Evolutionary conservation across 2,888 invertebrate species (phyloP), one percentile per base, ranked within the genome.

Genomic region (Macaria notata): DNA sequence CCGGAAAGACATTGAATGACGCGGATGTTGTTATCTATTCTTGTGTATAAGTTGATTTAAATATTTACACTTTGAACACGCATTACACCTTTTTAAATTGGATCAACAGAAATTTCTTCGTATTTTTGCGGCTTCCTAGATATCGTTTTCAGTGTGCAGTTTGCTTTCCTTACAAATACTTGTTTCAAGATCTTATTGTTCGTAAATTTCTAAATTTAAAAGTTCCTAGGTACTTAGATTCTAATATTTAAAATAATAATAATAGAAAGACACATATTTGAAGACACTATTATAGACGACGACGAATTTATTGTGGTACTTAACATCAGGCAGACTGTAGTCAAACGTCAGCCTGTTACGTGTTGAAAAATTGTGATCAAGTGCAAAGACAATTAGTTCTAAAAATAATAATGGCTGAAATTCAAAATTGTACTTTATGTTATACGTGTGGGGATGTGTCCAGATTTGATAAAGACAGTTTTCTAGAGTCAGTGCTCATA

Each of bases 51-150:
- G 19, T 38, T 46, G 42, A 47, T 54, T 49, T 38, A 48, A 39
- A 51, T 50, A 51, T 55, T 50, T 42, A 54, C 45, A 51, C 51
- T 46, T 44, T 9, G 36, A 44, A 41, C 31, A 58, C 30, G 39
- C 6, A 31, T 8, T 43, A 46, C 4, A 46, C 44, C 44, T 46
- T 41, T 46, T 36, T 53, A 59, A 47, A 50, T 60, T 61, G 31
- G 45, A 57, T 54, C 49, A 59, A 64, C 56, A 59, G 46, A 59
- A n/a, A 54, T 54, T 47, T 53, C 39, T 60, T 58, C n/a, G 47
- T 39, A 55, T 60, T 48, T 44, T 43, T 65, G 60, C 42, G 65
- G 63, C 59, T 64, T 65, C 63, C 3, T n/a, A 38, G 43, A 47
- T 31, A 45, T 38, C 8, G 47, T 31, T 43, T 59, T 45, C 57